phyloP scores from a whole-genome alignment of 2,113 vertebrate species.

The Cnemophilus loriae region DNA sequence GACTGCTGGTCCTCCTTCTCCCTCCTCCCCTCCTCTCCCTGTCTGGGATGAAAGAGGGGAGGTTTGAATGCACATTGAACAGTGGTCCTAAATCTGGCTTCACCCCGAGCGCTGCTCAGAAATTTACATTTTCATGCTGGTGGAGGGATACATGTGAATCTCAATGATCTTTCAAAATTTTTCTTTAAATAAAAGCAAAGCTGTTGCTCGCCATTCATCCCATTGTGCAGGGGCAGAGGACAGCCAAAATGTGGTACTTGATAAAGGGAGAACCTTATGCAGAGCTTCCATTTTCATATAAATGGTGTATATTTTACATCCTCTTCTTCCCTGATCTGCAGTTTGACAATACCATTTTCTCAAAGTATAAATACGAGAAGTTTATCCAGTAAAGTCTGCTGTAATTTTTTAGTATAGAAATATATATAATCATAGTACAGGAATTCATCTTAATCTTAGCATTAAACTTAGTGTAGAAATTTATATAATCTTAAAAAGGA shows the following conservation, averaged over 20 bases:
- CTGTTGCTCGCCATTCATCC: not conserved
- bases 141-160: not conserved
- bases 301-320: not conserved
- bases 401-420: not conserved
- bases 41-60: not conserved
- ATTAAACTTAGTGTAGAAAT: not conserved
- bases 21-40: not conserved
- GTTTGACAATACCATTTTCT: not conserved
- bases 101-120: not conserved
- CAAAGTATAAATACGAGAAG: not conserved
- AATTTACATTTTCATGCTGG: constrained; percentile 30
- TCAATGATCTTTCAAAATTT: constrained; percentile 15
- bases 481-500: not conserved
- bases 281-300: not conserved
- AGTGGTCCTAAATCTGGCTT: constrained; percentile 31
- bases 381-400: not conserved
- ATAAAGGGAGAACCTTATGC: not conserved
- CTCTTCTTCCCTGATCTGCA: not conserved
- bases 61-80: constrained; percentile 6
- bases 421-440: not conserved
- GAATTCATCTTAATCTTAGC: not conserved
- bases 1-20: not conserved
- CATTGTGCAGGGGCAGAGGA: not conserved
- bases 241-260: not conserved
- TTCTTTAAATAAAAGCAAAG: constrained; percentile 2